These are phyloP conservation scores for Mastomys natalensis DNA, from an alignment of 2,113 vertebrate species.

Conservation along the genomic window DNA sequence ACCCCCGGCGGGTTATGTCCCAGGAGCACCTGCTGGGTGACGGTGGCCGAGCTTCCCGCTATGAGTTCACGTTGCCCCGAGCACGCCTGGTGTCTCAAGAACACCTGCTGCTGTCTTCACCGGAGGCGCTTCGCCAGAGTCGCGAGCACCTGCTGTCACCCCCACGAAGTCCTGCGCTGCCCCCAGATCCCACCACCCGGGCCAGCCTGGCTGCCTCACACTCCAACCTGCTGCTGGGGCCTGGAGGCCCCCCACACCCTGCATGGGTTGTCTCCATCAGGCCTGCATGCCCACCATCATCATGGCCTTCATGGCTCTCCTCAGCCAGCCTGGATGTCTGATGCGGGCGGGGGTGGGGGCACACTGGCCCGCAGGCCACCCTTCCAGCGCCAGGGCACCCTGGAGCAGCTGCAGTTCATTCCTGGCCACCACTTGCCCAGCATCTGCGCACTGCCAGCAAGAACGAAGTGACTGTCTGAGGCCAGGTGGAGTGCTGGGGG, in stretches of 20 bases:
- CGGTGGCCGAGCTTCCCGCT: constrained; percentile 73
- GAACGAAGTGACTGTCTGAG: constrained; percentile 95
- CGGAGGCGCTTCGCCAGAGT: constrained; percentile 87
- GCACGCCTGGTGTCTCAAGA: constrained; percentile 86
- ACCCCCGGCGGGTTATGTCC: constrained; percentile 93
- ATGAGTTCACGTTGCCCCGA: constrained; percentile 84
- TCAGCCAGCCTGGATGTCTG: constrained; percentile 75
- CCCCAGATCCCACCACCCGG: constrained; percentile 61
- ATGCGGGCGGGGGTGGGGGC: constrained; percentile 81
- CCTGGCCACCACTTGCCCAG: constrained; percentile 91
- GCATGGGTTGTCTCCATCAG: constrained; percentile 63
- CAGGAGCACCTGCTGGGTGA: constrained; percentile 90
- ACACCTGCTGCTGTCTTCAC: constrained; percentile 88
- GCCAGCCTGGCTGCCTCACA: constrained; percentile 77
- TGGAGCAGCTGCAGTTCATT: constrained; percentile 95
- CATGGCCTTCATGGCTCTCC: constrained; percentile 73
- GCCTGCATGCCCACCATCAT: constrained; percentile 72
- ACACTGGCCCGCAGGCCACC: constrained; percentile 92
- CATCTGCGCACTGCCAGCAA: constrained; percentile 89
- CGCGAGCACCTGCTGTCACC: constrained; percentile 91
- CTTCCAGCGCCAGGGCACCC: constrained; percentile 94
- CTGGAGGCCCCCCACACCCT: constrained; percentile 75
- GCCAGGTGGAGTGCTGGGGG: background rate
- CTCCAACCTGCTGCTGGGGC: constrained; percentile 79
- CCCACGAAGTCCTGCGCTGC: constrained; percentile 80